Evolutionary conservation across 2,888 invertebrate species (phyloP).

Genomic region (Epinotia ramella): DNA sequence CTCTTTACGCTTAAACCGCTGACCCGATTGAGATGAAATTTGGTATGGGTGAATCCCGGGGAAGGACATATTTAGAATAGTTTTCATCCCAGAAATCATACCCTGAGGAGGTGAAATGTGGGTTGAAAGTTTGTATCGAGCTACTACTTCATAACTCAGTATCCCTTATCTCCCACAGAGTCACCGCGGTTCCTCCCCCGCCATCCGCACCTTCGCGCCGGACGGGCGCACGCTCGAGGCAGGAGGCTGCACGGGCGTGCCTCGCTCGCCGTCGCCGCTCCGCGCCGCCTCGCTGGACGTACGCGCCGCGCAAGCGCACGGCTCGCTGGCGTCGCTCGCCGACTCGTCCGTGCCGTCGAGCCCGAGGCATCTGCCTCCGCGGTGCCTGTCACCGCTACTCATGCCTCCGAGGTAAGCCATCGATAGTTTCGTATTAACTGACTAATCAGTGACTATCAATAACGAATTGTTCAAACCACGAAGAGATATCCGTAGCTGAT

Average conservation of each 20-base stretch:
- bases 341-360: conserved; percentile 79
- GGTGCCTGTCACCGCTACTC: conserved; percentile 91
- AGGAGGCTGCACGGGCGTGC: conserved; percentile 85
- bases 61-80: too few species aligned
- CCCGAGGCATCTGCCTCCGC: conserved; percentile 75
- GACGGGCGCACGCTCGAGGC: conserved; percentile 89
- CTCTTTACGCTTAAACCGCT: too few species aligned
- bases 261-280: conserved; percentile 91
- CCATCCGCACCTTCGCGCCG: conserved; percentile 93
- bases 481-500: too few species aligned
- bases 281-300: conserved; percentile 92
- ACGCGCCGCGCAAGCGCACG: conserved; percentile 89
- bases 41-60: too few species aligned
- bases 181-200: conserved; percentile 93
- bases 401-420: conserved; percentile 87
- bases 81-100: too few species aligned
- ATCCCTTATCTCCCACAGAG: conserved; percentile 71
- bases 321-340: conserved; percentile 87
- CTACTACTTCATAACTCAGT: too few species aligned
- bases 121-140: too few species aligned
- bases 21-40: too few species aligned
- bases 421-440: too few species aligned
- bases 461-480: too few species aligned
- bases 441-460: too few species aligned
- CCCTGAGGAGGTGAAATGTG: too few species aligned